A percentile compares a stretch with the other conserved stretches of the same genome.
Evolutionary conservation across 2,113 vertebrate species (phyloP).

Genomic region (Empidonax alnorum): DNA sequence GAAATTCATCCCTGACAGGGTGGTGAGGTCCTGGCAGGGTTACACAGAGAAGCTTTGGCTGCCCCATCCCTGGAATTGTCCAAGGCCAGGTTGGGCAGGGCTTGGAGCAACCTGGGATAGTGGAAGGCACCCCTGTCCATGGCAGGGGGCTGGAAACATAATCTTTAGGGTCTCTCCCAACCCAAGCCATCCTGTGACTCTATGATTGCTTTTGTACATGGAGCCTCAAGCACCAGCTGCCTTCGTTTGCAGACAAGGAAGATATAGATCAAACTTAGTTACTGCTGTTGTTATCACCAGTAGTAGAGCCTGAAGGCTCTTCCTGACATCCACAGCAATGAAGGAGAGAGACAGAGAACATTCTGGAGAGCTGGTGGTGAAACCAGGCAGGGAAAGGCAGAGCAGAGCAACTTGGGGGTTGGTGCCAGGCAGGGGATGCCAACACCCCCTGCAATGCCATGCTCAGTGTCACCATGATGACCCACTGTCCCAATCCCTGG

Average conservation of each 20-base stretch:
- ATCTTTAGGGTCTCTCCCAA: background rate
- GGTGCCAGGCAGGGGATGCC: background rate
- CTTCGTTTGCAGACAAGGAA: background rate
- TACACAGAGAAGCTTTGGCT: background rate
- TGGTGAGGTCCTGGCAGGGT: background rate
- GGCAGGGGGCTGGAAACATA: background rate
- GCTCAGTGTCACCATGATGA: fast-evolving
- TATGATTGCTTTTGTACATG: background rate
- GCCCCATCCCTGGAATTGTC: background rate
- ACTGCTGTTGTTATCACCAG: background rate
- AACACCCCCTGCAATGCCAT: background rate
- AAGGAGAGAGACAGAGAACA: background rate
- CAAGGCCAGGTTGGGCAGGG: fast-evolving
- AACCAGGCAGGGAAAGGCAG: too few relatives aligned
- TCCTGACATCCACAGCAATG: background rate
- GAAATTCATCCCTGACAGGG: background rate
- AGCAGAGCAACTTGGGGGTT: background rate
- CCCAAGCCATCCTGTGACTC: background rate
- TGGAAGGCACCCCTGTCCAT: background rate
- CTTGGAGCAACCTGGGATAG: background rate
- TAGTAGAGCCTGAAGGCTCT: background rate
- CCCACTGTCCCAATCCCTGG: background rate
- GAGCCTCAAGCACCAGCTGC: background rate
- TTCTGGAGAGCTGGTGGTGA: background rate
- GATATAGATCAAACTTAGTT: background rate